Conservation (phyloP, 2,797 vertebrate species). For the Hydrophis major region DNA sequence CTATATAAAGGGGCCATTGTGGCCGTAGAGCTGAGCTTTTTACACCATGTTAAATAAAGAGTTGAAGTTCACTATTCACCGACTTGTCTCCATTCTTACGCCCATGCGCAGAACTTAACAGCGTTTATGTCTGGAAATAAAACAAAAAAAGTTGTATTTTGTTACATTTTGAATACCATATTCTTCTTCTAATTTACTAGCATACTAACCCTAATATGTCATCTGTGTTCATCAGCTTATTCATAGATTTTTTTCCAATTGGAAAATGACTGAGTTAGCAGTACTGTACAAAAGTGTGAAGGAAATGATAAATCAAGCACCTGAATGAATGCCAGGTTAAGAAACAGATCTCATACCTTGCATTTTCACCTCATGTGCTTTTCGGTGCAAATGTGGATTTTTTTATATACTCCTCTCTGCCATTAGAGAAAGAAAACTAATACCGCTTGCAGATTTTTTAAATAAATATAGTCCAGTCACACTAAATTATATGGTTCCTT, state of each 20-base stretch:
- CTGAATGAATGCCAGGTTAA: conserved; percentile 23
- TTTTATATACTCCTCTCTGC: background rate
- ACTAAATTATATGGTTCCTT: conserved; percentile 51
- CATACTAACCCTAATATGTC: conserved; percentile 27
- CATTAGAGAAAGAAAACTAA: background rate
- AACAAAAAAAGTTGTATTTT: background rate
- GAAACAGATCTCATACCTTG: background rate
- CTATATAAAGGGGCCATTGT: no score
- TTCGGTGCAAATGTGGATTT: background rate
- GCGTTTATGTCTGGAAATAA: background rate
- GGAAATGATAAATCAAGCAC: conserved; percentile 39
- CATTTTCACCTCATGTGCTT: background rate
- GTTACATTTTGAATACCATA: background rate
- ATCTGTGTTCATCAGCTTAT: conserved; percentile 18
- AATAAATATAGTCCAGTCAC: conserved; percentile 32
- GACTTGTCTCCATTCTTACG: no score
- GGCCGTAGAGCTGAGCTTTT: no score
- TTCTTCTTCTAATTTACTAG: background rate
- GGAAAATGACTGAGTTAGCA: conserved; percentile 19
- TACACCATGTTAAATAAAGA: no score
- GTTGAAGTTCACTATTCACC: no score
- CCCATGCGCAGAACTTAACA: no score
- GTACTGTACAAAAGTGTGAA: conserved; percentile 20
- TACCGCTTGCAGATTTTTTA: background rate
- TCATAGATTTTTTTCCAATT: conserved; percentile 51